These are phyloP conservation scores for Drosophila dives DNA, from an alignment of 2,888 invertebrate genomes.

Conservation along the genomic window DNA sequence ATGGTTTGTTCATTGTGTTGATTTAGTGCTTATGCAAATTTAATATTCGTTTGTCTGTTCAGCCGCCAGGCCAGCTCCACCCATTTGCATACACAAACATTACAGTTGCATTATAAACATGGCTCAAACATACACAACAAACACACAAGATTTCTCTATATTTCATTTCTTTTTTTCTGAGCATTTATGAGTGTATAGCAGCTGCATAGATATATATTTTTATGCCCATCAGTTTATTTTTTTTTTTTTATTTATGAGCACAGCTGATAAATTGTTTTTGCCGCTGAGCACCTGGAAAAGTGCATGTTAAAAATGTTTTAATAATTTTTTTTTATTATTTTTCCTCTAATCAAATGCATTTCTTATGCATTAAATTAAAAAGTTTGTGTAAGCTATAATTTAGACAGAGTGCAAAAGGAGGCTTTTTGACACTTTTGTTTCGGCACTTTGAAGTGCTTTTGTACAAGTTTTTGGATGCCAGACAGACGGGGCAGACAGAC, in stretches of 20 bases:
- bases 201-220: constrained; percentile 51
- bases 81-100: constrained; percentile 71
- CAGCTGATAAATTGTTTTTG: constrained; percentile 65
- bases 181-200: constrained; percentile 42
- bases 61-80: constrained; percentile 22
- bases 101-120: constrained; percentile 75
- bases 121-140: constrained; percentile 10
- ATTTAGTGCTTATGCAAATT: constrained; percentile 81
- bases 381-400: constrained; percentile 57
- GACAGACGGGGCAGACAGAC: constrained; percentile 1
- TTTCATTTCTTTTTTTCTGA: constrained; percentile 29
- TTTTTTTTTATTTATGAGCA: constrained; percentile 67
- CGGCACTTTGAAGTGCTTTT: constrained; percentile 79
- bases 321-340: neutral
- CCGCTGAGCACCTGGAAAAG: constrained; percentile 17
- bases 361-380: constrained; percentile 71
- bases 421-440: constrained; percentile 79
- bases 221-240: constrained; percentile 60
- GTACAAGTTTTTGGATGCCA: constrained; percentile 31
- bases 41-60: constrained; percentile 65
- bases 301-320: neutral
- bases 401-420: constrained; percentile 55
- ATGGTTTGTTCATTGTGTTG: constrained; percentile 68
- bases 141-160: constrained; percentile 60
- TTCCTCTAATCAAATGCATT: constrained; percentile 57